A percentile compares a stretch with the other conserved stretches of the same genome.
Evolutionary conservation across 2,113 vertebrate genomes (phyloP).

Genomic region (Nematolebias whitei): DNA sequence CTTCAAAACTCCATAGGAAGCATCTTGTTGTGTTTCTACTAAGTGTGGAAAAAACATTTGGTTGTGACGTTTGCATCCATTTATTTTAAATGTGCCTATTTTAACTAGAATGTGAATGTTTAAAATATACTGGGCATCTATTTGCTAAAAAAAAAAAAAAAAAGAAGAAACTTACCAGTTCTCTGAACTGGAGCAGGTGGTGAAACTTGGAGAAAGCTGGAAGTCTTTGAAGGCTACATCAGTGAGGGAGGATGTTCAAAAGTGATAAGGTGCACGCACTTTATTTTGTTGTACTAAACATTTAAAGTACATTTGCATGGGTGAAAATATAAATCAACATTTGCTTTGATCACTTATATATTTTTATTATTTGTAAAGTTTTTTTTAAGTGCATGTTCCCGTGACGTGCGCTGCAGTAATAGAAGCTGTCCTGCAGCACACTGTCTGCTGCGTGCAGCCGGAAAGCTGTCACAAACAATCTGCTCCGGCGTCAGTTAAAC

Average conservation of each 20-base stretch:
- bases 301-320: slow-evolving; percentile 48
- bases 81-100: too few species aligned
- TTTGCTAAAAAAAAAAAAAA: slow-evolving; percentile 29
- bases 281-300: slow-evolving; percentile 30
- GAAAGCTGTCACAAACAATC: slow-evolving; percentile 79
- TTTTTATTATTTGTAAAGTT: slow-evolving; percentile 23
- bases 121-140: too few species aligned
- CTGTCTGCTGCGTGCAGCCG: slow-evolving; percentile 70
- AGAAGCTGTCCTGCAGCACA: slow-evolving; percentile 70
- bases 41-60: too few species aligned
- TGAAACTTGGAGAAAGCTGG: slow-evolving; percentile 13
- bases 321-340: slow-evolving; percentile 46
- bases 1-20: too few species aligned
- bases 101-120: not conserved
- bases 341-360: slow-evolving; percentile 60
- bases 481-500: slow-evolving; percentile 74
- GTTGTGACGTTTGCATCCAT: too few species aligned
- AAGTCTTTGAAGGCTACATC: slow-evolving; percentile 34
- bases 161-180: not conserved
- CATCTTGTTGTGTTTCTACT: too few species aligned
- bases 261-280: slow-evolving; percentile 44
- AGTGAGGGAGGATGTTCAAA: slow-evolving; percentile 35
- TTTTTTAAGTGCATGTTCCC: slow-evolving; percentile 5
- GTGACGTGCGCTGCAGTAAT: slow-evolving; percentile 58
- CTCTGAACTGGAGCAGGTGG: slow-evolving; percentile 22